Conservation (phyloP, 2,113 vertebrate species). For the Chaenogobius annularis region DNA sequence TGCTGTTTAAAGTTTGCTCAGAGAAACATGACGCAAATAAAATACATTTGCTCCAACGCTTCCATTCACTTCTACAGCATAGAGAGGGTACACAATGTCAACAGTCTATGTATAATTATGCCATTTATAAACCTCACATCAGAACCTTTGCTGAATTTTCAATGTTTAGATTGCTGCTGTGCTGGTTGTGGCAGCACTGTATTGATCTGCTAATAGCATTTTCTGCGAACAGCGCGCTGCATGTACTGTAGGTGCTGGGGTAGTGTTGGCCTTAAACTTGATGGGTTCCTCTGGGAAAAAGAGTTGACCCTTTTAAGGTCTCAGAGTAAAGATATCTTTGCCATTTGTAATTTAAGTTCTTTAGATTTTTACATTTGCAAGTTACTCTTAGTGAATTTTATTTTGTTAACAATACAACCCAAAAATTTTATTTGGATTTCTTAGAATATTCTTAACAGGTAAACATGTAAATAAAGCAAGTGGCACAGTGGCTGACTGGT, state of each 20-base stretch:
- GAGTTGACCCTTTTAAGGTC: slow-evolving; percentile 28
- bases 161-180: slow-evolving; percentile 27
- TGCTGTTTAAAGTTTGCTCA: slow-evolving; percentile 35
- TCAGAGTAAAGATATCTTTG: slow-evolving; percentile 35
- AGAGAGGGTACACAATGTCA: background rate
- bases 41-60: background rate
- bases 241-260: background rate
- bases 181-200: slow-evolving; percentile 31
- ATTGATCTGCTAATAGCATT: slow-evolving; percentile 58
- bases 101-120: background rate
- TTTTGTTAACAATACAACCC: background rate
- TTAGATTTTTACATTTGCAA: background rate
- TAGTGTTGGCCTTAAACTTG: slow-evolving; percentile 22
- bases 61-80: background rate
- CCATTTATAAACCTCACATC: background rate
- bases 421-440: background rate
- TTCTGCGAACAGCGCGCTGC: slow-evolving; percentile 15
- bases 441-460: background rate
- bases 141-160: slow-evolving; percentile 30
- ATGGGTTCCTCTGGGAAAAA: slow-evolving; percentile 36
- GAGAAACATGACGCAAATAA: slow-evolving; percentile 13
- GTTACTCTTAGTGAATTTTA: background rate
- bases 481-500: no score
- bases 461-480: background rate
- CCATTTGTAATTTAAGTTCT: background rate